Base-by-base conservation (phyloP, 1,140 invertebrate species). In the Acyrthosiphon pisum region DNA sequence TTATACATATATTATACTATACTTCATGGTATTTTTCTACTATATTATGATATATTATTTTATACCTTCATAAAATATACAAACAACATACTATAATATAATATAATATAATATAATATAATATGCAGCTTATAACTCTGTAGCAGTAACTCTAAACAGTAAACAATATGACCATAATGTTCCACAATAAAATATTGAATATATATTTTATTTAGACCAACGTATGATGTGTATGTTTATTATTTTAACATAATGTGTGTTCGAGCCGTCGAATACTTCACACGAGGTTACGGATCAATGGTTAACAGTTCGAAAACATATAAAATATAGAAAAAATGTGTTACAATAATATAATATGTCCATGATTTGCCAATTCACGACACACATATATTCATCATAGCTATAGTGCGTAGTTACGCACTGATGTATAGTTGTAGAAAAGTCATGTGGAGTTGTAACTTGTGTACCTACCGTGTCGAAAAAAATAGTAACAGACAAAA, bases 291-390 rank as follows among this genome's bases (percentile, higher is more conserved):
- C 46, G 91, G 91, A 50, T 83, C 60, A 48, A 35, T 91, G 68
- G 4, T 91, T 46, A 81, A 48, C 68, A 35, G 44, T 81, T 83
- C 14, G 22, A 81, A 92, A 53, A 92, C 50, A 91, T 22, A n/a
- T n/a, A 90, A 22, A 41, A 41, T 41, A 90, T 23, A 56, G 7
- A 41, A n/a, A 89, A 91, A 68, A 84, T 26, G 26, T 35, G n/a
- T 83, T 92, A 83, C 9, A 35, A 37, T 50, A 53, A 41, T 88
- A 87, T 9, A 20, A 41, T 90, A 90, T 35, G 26, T 18, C 26
- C 35, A 41, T 35, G 44, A 91, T 91, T 91, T 81, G 90, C 90
- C 44, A 91, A 92, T 92, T 92, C 60, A 18, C n/a, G n/a, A 18
- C n/a, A 18, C n/a, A 76, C 60, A n/a, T n/a, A 6, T 76, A 76